Evolutionary conservation across 2,888 invertebrate species (phyloP).

Genomic region (Podabrus alpinus): DNA sequence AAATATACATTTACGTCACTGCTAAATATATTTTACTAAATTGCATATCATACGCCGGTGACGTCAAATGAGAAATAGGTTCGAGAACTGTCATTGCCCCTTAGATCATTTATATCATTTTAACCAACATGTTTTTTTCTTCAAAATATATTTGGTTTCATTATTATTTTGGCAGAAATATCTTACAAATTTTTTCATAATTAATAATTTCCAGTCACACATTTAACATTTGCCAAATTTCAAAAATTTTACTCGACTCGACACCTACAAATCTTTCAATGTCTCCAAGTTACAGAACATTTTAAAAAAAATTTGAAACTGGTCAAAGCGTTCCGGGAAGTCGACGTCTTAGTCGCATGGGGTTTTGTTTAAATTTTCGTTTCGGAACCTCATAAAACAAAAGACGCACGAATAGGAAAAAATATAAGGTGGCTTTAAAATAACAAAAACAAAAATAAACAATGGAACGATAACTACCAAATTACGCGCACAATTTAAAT

Average conservation of each 20-base stretch:
- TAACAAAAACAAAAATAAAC: background rate
- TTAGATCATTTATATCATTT: slow-evolving; percentile 11
- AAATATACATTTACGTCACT: slow-evolving; percentile 32
- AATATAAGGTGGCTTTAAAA: background rate
- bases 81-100: slow-evolving; percentile 26
- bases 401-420: background rate
- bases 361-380: background rate
- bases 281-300: background rate
- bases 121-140: background rate
- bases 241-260: background rate
- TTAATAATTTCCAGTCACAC: background rate
- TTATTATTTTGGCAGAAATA: background rate
- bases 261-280: background rate
- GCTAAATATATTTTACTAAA: slow-evolving; percentile 34
- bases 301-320: background rate
- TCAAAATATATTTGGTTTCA: background rate
- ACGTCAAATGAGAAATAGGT: slow-evolving; percentile 28
- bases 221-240: background rate
- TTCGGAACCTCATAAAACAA: background rate
- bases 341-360: background rate
- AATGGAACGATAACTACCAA: background rate
- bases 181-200: background rate
- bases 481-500: background rate
- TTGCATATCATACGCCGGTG: slow-evolving; percentile 32
- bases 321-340: background rate